Evolutionary conservation across 2,797 vertebrate species (phyloP).

Genomic region (Geotrypetes seraphini): DNA sequence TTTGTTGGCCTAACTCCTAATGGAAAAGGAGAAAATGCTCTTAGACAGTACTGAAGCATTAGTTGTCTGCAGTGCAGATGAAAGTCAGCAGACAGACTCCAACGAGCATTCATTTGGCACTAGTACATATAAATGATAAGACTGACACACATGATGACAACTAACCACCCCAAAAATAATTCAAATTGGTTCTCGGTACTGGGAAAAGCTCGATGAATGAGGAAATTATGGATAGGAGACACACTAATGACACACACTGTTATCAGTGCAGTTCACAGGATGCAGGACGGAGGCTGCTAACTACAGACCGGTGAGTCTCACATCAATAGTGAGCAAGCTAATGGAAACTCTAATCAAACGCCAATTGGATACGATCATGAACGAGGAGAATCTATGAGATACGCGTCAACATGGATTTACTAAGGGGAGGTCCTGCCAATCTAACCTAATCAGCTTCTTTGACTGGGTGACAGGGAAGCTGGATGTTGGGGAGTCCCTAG

Average conservation of each 20-base stretch:
- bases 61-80: slow-evolving; percentile 18
- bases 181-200: slow-evolving; percentile 18
- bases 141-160: slow-evolving; percentile 1
- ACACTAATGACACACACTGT: slow-evolving; percentile 7
- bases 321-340: too few relatives aligned
- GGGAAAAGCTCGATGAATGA: slow-evolving; percentile 26
- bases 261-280: slow-evolving; percentile 29
- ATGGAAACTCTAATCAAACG: too few relatives aligned
- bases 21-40: slow-evolving; percentile 12
- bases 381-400: too few relatives aligned
- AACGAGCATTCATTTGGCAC: slow-evolving; percentile 12
- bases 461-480: too few relatives aligned
- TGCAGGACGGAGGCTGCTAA: too few relatives aligned
- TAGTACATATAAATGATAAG: slow-evolving; percentile 24
- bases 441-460: too few relatives aligned
- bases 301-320: too few relatives aligned
- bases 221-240: slow-evolving; percentile 18
- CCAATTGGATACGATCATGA: too few relatives aligned
- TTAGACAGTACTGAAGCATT: slow-evolving; percentile 19
- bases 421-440: too few relatives aligned
- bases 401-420: too few relatives aligned
- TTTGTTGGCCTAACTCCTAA: slow-evolving; percentile 2
- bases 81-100: slow-evolving; percentile 25
- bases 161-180: slow-evolving; percentile 15
- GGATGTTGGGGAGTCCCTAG: too few relatives aligned